Evolutionary conservation across 2,888 invertebrate genomes (phyloP).

Genomic region (Pammene aurita): DNA sequence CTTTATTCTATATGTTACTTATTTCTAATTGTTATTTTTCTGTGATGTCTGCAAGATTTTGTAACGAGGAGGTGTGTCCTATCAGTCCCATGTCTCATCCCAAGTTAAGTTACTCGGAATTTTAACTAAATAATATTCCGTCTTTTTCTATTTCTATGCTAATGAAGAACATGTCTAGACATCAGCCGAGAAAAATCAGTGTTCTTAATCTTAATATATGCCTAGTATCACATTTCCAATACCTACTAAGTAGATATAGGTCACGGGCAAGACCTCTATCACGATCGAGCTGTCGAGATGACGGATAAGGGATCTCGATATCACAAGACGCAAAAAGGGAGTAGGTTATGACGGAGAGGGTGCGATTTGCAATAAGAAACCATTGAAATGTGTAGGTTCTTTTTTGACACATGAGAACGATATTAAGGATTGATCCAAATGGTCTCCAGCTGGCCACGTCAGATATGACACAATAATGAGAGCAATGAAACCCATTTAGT

Average conservation of each 20-base stretch:
- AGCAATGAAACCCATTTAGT: too few species aligned
- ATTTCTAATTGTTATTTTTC: too few species aligned
- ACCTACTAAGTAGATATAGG: not conserved
- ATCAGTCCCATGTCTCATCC: too few species aligned
- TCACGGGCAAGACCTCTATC: not conserved
- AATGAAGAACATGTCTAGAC: not conserved
- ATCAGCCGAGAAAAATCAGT: too few species aligned
- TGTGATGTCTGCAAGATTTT: too few species aligned
- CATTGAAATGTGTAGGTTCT: not conserved
- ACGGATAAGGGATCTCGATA: slow-evolving; percentile 3
- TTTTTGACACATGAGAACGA: not conserved
- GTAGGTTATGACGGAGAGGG: not conserved
- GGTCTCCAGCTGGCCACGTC: too few species aligned
- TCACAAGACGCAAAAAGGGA: not conserved
- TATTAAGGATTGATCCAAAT: too few species aligned
- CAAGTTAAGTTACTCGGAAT: not conserved
- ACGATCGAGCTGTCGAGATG: not conserved
- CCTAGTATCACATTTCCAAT: not conserved
- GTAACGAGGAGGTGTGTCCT: not conserved
- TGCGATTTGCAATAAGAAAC: not conserved
- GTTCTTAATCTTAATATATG: not conserved
- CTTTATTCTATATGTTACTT: too few species aligned
- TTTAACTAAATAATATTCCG: not conserved
- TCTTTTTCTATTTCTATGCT: not conserved
- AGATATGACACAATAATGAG: too few species aligned